Percentiles rank a stretch among this genome's conserved stretches.
These are phyloP conservation scores for Zoanthus gigantus DNA, from an alignment of 92 coral and sea anemone species.

Conservation along the genomic window DNA sequence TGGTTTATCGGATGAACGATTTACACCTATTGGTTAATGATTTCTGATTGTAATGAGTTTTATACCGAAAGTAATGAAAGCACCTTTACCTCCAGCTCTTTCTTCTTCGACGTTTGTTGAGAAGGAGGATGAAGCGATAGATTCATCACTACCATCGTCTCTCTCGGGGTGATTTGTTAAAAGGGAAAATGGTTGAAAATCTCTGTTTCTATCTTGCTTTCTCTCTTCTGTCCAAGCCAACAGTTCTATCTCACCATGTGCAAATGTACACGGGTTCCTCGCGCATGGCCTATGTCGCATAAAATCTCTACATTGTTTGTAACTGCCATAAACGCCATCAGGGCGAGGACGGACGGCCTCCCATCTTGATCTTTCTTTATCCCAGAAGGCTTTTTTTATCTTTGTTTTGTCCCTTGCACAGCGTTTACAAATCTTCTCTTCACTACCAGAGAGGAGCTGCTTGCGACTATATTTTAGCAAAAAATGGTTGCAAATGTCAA, in stretches of 20 bases:
- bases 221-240: slow-evolving; percentile 78
- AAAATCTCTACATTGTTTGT: slow-evolving; percentile 61
- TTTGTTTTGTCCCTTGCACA: slow-evolving; percentile 48
- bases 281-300: slow-evolving; percentile 37
- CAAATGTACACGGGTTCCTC: slow-evolving; percentile 65
- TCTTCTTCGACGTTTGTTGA: too few relatives aligned
- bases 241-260: slow-evolving; percentile 77
- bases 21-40: too few relatives aligned
- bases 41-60: too few relatives aligned
- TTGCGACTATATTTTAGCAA: background rate
- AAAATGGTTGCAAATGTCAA: slow-evolving; percentile 30
- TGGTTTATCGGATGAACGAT: too few relatives aligned
- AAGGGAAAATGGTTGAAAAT: background rate
- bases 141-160: background rate
- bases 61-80: too few relatives aligned
- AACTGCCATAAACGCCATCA: slow-evolving; percentile 41
- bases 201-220: slow-evolving; percentile 56
- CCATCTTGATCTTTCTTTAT: slow-evolving; percentile 56
- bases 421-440: slow-evolving; percentile 52
- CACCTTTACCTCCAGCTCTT: too few relatives aligned
- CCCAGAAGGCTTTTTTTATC: slow-evolving; percentile 74
- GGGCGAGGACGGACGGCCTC: slow-evolving; percentile 66
- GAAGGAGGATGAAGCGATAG: background rate
- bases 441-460: background rate
- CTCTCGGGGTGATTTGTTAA: background rate